Percentiles rank a stretch among this genome's conserved stretches.
Conservation (phyloP, 2,888 invertebrate species). For the Torymus aiolomorphi region DNA sequence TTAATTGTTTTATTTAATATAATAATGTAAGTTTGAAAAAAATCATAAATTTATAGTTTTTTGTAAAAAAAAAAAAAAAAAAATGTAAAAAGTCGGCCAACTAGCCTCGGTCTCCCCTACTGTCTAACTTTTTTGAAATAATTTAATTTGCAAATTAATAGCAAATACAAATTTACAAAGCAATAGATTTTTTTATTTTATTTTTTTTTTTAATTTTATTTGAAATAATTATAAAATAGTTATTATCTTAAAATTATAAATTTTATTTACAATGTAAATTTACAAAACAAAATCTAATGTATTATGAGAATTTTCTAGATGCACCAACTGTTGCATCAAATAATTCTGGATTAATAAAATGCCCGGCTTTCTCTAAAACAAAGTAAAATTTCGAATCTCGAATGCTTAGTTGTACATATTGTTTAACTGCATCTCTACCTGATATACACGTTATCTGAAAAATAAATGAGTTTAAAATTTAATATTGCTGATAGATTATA, state of each 20-base stretch:
- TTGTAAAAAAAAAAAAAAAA: too few relatives aligned
- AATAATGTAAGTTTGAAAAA: too few relatives aligned
- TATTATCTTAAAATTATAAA: conserved; percentile 2
- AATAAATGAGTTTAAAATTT: conserved; percentile 45
- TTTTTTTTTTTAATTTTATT: not conserved
- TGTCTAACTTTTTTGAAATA: too few relatives aligned
- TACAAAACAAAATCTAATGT: conserved; percentile 5
- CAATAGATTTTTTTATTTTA: conserved; percentile 31
- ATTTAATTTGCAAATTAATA: too few relatives aligned
- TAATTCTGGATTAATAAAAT: conserved; percentile 62
- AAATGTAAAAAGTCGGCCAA: too few relatives aligned
- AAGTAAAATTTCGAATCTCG: conserved; percentile 49
- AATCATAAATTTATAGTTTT: too few relatives aligned
- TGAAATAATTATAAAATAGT: not conserved
- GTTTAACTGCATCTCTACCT: conserved; percentile 46
- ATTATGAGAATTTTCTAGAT: conserved; percentile 22
- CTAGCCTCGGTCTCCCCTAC: too few relatives aligned
- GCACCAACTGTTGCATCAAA: conserved; percentile 62
- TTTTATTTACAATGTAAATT: conserved; percentile 42
- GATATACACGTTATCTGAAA: conserved; percentile 55
- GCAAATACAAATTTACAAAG: too few relatives aligned
- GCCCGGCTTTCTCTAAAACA: conserved; percentile 59
- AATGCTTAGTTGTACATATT: conserved; percentile 58
- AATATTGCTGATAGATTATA: conserved; percentile 1
- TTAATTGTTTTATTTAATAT: too few relatives aligned